A percentile compares a stretch with the other conserved stretches of the same genome.
phyloP scores from a whole-genome alignment of 2,888 invertebrate genomes.

The Plutella xylostella region DNA sequence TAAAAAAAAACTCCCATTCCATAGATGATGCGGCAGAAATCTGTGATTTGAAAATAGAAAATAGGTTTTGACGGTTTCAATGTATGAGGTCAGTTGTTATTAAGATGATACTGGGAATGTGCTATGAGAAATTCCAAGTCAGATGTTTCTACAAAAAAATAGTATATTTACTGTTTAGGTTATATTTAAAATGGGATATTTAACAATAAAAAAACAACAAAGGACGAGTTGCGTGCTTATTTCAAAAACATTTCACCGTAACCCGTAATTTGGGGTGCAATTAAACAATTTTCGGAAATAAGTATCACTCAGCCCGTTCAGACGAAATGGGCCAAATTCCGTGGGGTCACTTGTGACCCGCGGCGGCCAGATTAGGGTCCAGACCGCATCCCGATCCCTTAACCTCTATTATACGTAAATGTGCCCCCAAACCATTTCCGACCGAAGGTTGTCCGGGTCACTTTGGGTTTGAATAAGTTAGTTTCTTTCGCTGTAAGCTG shows the following conservation, averaged over 20 bases:
- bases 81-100: too few species aligned
- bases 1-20: too few species aligned
- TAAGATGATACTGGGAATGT: too few species aligned
- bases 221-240: too few species aligned
- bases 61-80: too few species aligned
- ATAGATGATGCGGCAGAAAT: too few species aligned
- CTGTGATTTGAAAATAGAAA: too few species aligned
- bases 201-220: too few species aligned
- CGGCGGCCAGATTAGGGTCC: constrained; percentile 55
- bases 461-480: constrained; percentile 29
- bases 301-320: constrained; percentile 58
- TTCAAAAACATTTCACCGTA: constrained; percentile 32
- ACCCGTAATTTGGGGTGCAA: constrained; percentile 59
- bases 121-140: too few species aligned
- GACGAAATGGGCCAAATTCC: constrained; percentile 18
- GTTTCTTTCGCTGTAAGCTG: background rate
- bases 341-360: constrained; percentile 50
- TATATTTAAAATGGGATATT: too few species aligned
- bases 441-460: constrained; percentile 41
- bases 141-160: too few species aligned
- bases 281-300: constrained; percentile 66
- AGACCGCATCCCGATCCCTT: constrained; percentile 44
- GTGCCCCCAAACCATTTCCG: constrained; percentile 55
- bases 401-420: constrained; percentile 64
- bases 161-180: too few species aligned